A percentile compares a stretch with the other conserved stretches of the same genome.
These are phyloP conservation scores for Eclectus roratus DNA, from an alignment of 2,113 vertebrate species.

Conservation along the genomic window DNA sequence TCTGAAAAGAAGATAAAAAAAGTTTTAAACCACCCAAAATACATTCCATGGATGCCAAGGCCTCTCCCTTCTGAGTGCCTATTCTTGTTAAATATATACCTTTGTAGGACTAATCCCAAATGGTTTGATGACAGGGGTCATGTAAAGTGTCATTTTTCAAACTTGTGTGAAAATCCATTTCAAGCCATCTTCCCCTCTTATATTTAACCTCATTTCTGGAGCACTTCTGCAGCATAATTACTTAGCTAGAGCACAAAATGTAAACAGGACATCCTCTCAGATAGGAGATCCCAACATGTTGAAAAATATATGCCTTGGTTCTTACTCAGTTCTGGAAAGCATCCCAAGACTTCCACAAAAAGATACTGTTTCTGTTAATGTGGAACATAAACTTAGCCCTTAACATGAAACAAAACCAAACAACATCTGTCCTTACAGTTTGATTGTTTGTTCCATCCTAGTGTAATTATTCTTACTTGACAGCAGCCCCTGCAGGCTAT, in stretches of 20 bases:
- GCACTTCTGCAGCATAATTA: conserved; percentile 67
- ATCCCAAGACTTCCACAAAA: conserved; percentile 68
- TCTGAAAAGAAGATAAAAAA: conserved; percentile 31
- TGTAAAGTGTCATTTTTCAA: conserved; percentile 73
- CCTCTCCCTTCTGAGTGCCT: conserved; percentile 42
- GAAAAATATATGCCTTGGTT: conserved; percentile 71
- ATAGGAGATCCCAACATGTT: conserved; percentile 75
- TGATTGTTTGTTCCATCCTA: conserved; percentile 51
- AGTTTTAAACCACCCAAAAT: conserved; percentile 6
- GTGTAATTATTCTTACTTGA: conserved; percentile 67
- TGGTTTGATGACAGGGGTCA: conserved; percentile 72
- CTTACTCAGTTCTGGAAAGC: conserved; percentile 72
- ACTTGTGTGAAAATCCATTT: conserved; percentile 76
- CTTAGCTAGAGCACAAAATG: conserved; percentile 67
- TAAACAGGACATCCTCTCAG: conserved; percentile 83
- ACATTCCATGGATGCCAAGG: conserved; percentile 43
- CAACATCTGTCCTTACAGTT: conserved; percentile 70
- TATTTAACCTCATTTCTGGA: conserved; percentile 69
- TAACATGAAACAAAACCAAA: conserved; percentile 63
- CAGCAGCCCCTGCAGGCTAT: conserved; percentile 79
- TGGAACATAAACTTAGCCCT: conserved; percentile 72
- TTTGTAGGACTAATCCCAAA: conserved; percentile 69
- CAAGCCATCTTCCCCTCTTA: conserved; percentile 56
- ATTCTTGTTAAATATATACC: conserved; percentile 60
- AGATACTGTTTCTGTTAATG: conserved; percentile 64